Conservation (phyloP, 2,888 invertebrate genomes). For the Cecidostiba fungosa region DNA sequence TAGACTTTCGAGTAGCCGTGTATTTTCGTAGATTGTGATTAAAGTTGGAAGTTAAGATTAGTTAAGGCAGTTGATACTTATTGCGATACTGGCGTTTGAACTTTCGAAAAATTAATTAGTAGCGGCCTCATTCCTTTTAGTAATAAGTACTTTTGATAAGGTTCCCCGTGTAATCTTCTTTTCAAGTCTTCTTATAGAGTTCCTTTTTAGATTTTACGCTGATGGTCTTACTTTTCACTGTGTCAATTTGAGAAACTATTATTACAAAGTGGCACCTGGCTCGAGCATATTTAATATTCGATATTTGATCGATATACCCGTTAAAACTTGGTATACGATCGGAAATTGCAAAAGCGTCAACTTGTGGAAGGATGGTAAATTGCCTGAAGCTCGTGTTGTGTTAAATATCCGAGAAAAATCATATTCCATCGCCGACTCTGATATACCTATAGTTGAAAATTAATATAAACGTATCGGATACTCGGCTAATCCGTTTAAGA, state of each 20-base stretch:
- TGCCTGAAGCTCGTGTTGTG: not conserved
- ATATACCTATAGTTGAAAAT: not conserved
- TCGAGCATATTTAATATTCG: not conserved
- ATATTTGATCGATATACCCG: not conserved
- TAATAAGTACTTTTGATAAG: not conserved
- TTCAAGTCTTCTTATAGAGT: not conserved
- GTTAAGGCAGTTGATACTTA: too few species aligned
- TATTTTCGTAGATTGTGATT: not conserved
- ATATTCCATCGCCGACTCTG: not conserved
- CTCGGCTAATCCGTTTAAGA: not conserved
- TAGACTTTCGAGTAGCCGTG: not conserved
- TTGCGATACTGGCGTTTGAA: not conserved
- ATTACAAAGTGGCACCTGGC: not conserved
- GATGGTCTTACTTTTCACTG: not conserved
- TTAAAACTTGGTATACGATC: not conserved
- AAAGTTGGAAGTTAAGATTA: not conserved
- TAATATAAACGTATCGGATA: not conserved
- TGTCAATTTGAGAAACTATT: not conserved
- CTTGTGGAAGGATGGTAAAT: not conserved
- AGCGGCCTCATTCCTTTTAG: not conserved
- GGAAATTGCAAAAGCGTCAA: not conserved
- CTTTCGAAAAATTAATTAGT: conserved; percentile 3
- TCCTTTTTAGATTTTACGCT: not conserved
- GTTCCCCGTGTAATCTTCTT: not conserved
- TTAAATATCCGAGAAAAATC: not conserved